A percentile compares a stretch with the other conserved stretches of the same genome.
Conservation (phyloP, 1,140 invertebrate species). For the Fopius arisanus region DNA sequence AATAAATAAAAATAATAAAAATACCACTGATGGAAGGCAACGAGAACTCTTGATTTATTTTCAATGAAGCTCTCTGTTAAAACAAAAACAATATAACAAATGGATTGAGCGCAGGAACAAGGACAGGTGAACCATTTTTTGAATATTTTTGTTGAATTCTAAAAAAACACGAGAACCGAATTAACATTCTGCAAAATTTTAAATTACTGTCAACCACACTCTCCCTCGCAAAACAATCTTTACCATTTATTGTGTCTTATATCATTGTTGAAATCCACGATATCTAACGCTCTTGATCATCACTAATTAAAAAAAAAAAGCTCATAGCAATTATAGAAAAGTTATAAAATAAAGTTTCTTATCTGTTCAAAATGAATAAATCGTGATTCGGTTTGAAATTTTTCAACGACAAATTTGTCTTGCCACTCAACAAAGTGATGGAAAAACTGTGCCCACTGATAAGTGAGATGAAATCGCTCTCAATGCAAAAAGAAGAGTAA, state of each 20-base stretch:
- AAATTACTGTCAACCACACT: no score
- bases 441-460: background rate
- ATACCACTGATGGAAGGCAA: background rate
- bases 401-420: no score
- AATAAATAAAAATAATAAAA: background rate
- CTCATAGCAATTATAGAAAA: background rate
- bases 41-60: background rate
- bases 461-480: background rate
- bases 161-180: no score
- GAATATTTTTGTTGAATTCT: no score
- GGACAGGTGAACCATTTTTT: background rate
- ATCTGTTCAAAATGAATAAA: no score
- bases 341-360: no score
- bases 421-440: no score
- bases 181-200: no score
- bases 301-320: background rate
- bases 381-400: no score
- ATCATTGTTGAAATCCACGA: background rate
- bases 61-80: background rate
- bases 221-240: no score
- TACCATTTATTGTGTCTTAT: no score
- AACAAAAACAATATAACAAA: background rate
- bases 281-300: background rate
- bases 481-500: constrained; percentile 16
- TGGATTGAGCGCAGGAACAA: background rate